Percentiles rank a stretch among this genome's conserved stretches.
These are phyloP conservation scores for Thunnus maccoyii DNA, from an alignment of 2,113 vertebrate species.

Conservation along the genomic window DNA sequence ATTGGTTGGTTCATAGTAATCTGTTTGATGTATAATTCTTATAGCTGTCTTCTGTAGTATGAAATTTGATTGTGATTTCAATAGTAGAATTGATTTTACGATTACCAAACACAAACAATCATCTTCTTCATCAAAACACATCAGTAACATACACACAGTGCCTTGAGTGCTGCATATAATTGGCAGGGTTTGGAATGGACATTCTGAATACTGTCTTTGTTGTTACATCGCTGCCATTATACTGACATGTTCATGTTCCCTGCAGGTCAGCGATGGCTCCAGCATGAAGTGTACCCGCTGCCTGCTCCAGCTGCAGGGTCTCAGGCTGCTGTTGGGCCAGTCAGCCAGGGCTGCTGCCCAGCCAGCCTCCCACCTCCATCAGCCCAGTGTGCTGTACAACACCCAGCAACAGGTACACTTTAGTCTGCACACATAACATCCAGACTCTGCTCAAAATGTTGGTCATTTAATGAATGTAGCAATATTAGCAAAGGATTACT, in stretches of 20 bases:
- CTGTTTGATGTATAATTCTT: too few relatives aligned
- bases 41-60: too few relatives aligned
- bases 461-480: neutral
- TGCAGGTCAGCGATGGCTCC: neutral
- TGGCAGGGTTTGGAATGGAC: neutral
- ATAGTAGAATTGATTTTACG: too few relatives aligned
- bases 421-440: too few relatives aligned
- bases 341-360: conserved; percentile 19
- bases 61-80: too few relatives aligned
- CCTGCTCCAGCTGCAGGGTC: conserved; percentile 59
- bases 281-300: conserved; percentile 73
- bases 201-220: neutral
- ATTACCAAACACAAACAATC: too few relatives aligned
- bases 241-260: neutral
- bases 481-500: neutral
- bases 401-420: conserved; percentile 63
- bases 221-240: too few relatives aligned
- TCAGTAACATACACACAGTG: too few relatives aligned
- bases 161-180: neutral
- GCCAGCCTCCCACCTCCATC: neutral
- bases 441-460: neutral
- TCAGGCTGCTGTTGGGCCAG: conserved; percentile 28
- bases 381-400: neutral
- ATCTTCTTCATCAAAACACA: too few relatives aligned
- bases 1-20: too few relatives aligned